Conservation (phyloP, 1,140 invertebrate species). For the Ptiloglossa arizonensis region DNA sequence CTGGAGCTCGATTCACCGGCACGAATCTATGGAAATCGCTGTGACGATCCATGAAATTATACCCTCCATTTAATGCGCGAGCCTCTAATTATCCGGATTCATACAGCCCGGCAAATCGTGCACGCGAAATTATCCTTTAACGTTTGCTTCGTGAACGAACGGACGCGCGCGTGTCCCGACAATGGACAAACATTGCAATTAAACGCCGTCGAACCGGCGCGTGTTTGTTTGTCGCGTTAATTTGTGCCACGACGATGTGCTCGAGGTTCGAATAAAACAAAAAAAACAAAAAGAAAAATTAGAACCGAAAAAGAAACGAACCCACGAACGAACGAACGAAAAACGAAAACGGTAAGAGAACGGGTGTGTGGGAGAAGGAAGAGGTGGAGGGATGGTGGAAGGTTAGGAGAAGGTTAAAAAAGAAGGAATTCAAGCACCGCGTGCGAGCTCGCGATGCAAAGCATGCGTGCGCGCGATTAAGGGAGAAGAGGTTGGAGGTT, state of each 20-base stretch:
- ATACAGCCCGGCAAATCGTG: not conserved
- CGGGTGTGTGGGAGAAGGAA: not conserved
- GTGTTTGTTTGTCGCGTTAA: slow-evolving; percentile 21
- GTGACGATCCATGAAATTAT: not conserved
- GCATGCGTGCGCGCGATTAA: slow-evolving; percentile 22
- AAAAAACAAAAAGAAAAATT: not conserved
- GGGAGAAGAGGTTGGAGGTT: slow-evolving; percentile 11
- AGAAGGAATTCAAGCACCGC: not conserved
- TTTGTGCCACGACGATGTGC: not conserved
- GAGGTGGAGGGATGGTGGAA: not conserved
- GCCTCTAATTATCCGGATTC: slow-evolving; percentile 2
- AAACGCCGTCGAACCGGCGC: not conserved
- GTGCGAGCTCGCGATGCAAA: not conserved
- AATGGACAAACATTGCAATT: slow-evolving; percentile 31
- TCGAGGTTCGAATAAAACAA: not conserved
- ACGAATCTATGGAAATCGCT: not conserved
- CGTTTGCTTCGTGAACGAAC: not conserved
- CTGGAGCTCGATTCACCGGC: not conserved
- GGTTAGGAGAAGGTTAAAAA: not conserved
- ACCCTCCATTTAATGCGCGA: not conserved
- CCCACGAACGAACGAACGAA: not conserved
- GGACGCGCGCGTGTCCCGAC: not conserved
- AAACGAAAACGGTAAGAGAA: too few species aligned
- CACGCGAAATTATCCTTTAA: slow-evolving; percentile 10
- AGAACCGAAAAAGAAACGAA: not conserved